These are phyloP conservation scores for Pogoniulus pusillus DNA, from an alignment of 2,797 vertebrate species.

Conservation along the genomic window DNA sequence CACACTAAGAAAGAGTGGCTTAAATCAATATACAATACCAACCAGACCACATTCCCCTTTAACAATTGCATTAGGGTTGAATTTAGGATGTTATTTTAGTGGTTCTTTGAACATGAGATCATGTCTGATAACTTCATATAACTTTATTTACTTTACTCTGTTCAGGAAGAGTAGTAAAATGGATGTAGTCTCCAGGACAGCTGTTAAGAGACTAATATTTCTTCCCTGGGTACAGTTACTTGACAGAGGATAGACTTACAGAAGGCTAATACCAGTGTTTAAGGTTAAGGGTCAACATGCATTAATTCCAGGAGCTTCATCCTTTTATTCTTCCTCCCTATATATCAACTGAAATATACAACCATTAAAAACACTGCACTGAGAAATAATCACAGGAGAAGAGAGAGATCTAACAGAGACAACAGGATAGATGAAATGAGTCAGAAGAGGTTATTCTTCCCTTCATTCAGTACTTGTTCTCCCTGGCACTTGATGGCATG, in stretches of 20 bases:
- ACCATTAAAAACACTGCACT: neutral
- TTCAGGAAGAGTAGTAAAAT: neutral
- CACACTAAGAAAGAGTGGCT: neutral
- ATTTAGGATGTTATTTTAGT: slow-evolving; percentile 9
- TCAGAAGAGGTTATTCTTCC: neutral
- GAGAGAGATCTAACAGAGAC: neutral
- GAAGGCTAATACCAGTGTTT: neutral
- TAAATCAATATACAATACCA: neutral
- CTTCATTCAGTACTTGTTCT: neutral
- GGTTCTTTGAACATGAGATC: slow-evolving; percentile 10
- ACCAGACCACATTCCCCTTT: neutral
- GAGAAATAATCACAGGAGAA: neutral
- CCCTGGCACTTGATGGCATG: neutral
- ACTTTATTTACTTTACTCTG: slow-evolving; percentile 14
- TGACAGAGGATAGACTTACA: slow-evolving; percentile 1
- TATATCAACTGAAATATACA: neutral
- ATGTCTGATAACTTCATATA: slow-evolving; percentile 8
- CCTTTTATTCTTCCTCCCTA: neutral
- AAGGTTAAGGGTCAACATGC: neutral
- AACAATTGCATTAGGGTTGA: neutral
- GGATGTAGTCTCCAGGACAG: neutral
- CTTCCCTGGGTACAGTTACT: neutral
- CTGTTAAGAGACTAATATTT: slow-evolving; percentile 15
- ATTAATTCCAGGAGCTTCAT: neutral
- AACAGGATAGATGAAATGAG: neutral